Conservation (phyloP, 92 coral and sea anemone species). For the Pocillopora grandis region DNA sequence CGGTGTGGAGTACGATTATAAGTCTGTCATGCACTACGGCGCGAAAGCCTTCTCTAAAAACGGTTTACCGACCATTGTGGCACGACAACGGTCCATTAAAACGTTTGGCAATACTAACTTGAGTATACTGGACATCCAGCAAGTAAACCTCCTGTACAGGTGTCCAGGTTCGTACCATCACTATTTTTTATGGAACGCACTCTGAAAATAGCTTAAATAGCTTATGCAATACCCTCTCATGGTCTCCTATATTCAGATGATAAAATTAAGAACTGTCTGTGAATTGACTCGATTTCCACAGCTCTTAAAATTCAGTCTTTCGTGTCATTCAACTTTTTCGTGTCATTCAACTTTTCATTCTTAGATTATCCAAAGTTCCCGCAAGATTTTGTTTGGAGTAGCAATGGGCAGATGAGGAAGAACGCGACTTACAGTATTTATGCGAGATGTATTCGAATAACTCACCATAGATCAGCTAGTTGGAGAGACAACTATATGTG, state of each 20-base stretch:
- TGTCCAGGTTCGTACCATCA: conserved; percentile 68
- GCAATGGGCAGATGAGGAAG: conserved; percentile 39
- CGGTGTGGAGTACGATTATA: conserved; percentile 77
- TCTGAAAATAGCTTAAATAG: no score
- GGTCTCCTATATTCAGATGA: no score
- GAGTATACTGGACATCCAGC: conserved; percentile 84
- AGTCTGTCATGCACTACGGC: conserved; percentile 95
- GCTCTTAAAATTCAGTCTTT: no score
- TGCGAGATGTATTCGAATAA: conserved; percentile 46
- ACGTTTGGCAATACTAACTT: conserved; percentile 77
- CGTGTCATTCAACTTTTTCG: not conserved
- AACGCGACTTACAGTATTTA: conserved; percentile 20
- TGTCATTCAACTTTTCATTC: not conserved
- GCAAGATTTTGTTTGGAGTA: conserved; percentile 73
- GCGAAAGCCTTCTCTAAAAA: conserved; percentile 65
- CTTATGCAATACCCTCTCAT: no score
- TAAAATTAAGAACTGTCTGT: no score
- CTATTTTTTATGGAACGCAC: no score
- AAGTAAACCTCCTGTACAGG: conserved; percentile 79
- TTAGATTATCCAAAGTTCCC: conserved; percentile 90
- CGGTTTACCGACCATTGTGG: conserved; percentile 64
- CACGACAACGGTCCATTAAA: conserved; percentile 59
- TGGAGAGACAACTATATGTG: conserved; percentile 73
- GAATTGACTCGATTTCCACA: no score
- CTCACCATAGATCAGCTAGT: conserved; percentile 62